Conservation (phyloP, 2,113 vertebrate genomes). For the Spizaetus ornatus region DNA sequence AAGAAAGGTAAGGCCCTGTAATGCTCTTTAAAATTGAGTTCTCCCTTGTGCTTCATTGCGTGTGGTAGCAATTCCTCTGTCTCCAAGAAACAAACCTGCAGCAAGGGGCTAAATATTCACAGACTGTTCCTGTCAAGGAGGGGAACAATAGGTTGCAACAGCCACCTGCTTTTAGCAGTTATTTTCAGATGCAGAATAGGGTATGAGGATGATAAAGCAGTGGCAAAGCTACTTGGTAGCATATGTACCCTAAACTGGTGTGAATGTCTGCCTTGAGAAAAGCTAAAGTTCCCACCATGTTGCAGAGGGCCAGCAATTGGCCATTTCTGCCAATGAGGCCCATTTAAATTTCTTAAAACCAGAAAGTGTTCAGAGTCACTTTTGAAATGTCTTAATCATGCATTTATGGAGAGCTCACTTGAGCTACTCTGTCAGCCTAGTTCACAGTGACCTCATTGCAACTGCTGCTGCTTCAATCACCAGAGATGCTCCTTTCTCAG, state of each 20-base stretch:
- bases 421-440: not conserved
- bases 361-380: not conserved
- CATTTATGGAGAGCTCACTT: not conserved
- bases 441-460: not conserved
- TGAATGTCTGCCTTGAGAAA: not conserved
- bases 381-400: not conserved
- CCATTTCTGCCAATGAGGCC: not conserved
- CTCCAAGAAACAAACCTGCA: not conserved
- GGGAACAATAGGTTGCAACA: not conserved
- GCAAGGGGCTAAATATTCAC: not conserved
- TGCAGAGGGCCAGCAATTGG: not conserved
- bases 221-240: not conserved
- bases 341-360: not conserved
- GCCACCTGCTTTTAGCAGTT: not conserved
- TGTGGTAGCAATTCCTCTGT: not conserved
- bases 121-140: not conserved
- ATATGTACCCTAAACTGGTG: not conserved
- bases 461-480: not conserved
- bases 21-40: not conserved
- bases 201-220: not conserved
- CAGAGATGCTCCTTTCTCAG: not conserved
- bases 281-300: not conserved
- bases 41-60: not conserved
- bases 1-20: not conserved
- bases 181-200: not conserved